Evolutionary conservation across 2,797 vertebrate species (phyloP), one percentile per base, ranked within the genome.

Genomic region (Oryzias sinensis): DNA sequence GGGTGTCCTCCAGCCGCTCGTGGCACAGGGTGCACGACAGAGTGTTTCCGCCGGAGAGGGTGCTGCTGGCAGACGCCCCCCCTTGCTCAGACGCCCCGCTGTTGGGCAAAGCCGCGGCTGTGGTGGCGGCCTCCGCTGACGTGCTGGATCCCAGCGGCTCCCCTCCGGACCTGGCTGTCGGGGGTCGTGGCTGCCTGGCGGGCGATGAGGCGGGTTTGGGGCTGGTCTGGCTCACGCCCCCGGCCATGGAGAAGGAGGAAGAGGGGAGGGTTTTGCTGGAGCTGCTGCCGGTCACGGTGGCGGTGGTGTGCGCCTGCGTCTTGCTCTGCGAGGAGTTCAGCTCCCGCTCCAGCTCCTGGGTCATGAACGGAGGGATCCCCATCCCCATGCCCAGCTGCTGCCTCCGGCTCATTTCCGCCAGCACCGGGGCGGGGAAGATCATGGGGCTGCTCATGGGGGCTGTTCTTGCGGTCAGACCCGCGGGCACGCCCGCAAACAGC

Each of bases 21-120:
- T 92, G 89, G 77, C 93, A 94, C 27, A 93, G 62, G 47, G 92
- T 93, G 66, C 93, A 94, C 78, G 92, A 91, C 48, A 93, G 69
- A 1, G 80, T 77, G 72, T 79, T 86, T 56, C 86, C 87, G 0
- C 89, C 70, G 0, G 88, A 80, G 0, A 88, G 90, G 11, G 72
- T 64, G 62, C 72, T 83, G 65, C 56, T 80, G 3, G 83, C 88
- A 4, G 89, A 77, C 0, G 82, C 80, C 1, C 84, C 86, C 0
- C 76, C 88, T 65, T 87, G 70, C 74, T 90, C 88, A 0, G 87
- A 87, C 15, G 88, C 88, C 5, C 88, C 88, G 0, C 73, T 81
- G 74, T 90, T 87, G 70, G 88, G 88, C 3, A 90, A 63, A 0
- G 88, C 87, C 4, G 88, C 81, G 6, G 88, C 86, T 0, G 87